Base-by-base conservation (phyloP, 2,888 invertebrate genomes). In the Folsomia candida region DNA sequence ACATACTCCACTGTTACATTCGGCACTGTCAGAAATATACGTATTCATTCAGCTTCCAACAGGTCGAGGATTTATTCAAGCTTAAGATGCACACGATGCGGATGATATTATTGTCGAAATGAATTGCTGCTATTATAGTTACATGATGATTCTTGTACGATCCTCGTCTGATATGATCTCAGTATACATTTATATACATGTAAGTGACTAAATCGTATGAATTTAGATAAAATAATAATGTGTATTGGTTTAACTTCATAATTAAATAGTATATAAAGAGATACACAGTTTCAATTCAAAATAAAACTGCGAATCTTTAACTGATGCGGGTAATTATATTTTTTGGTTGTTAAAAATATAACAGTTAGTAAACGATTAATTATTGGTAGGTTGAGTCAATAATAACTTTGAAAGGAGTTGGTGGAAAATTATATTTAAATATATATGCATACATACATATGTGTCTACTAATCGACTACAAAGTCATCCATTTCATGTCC, bases 81-180 rank as follows among this genome's bases (percentile, higher is more conserved):
- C 54, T 9, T 9, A 37, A 37, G 14, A 37, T 4, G 4, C 37
- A 54, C 6, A 54, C 22, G 18, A 14, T 54, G 22, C 54, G 22
- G 20, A 54, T 20, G 54, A 54, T 54, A 54, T 54, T 54, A 54
- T 54, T 20, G 4, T 54, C 4, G 22, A 54, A 14, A 22, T 54
- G 54, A 54, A 54, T 47, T 54, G 22, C 18, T 54, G 54, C 11
- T 54, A 54, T 54, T 54, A n/a, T n/a, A n/a, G n/a, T n/a, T n/a
- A n/a, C 54, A 54, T 54, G 22, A 54, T 54, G n/a, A n/a, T 54
- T 68, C 59, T 67, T 59, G 51, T 54, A 69, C 68, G 62, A 63
- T 63, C 68, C 68, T 69, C 68, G 68, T 69, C 63, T 62, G 59
- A 62, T 62, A 28, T 63, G 68, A 69, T 69, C 68, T 69, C 68